Conservation (phyloP, 2,113 vertebrate genomes). For the Rutilus rutilus region DNA sequence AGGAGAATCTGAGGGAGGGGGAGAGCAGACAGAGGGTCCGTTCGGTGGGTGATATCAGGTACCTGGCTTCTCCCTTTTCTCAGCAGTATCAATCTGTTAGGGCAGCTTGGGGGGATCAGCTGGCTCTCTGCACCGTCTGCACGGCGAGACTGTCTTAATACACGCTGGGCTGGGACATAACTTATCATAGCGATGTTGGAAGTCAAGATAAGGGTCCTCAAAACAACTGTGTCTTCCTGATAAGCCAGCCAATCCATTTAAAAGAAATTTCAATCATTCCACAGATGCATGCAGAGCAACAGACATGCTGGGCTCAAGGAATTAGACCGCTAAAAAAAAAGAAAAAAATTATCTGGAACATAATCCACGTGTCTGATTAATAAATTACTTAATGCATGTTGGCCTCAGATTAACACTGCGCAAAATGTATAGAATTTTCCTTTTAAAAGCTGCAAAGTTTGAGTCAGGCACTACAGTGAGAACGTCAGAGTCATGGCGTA, state of each 20-base stretch:
- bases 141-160: slow-evolving; percentile 39
- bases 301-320: slow-evolving; percentile 26
- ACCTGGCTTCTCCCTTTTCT: slow-evolving; percentile 39
- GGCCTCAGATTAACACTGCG: neutral
- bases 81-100: slow-evolving; percentile 49
- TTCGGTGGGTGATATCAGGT: slow-evolving; percentile 49
- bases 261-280: slow-evolving; percentile 49
- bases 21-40: slow-evolving; percentile 14
- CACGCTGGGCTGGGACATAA: slow-evolving; percentile 34
- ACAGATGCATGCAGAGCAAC: slow-evolving; percentile 44
- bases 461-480: slow-evolving; percentile 21
- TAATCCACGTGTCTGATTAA: slow-evolving; percentile 13
- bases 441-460: neutral
- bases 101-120: slow-evolving; percentile 25
- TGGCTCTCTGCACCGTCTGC: slow-evolving; percentile 27
- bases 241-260: slow-evolving; percentile 60
- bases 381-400: neutral
- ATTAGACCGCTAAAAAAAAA: slow-evolving; percentile 23
- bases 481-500: slow-evolving; percentile 42
- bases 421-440: neutral
- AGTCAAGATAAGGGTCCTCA: slow-evolving; percentile 64
- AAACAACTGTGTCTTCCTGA: slow-evolving; percentile 65
- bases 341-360: slow-evolving; percentile 2
- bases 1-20: neutral
- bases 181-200: slow-evolving; percentile 60